Evolutionary conservation across 2,888 invertebrate species (phyloP), one percentile per base, ranked within the genome.

Genomic region (Erannis defoliaria): DNA sequence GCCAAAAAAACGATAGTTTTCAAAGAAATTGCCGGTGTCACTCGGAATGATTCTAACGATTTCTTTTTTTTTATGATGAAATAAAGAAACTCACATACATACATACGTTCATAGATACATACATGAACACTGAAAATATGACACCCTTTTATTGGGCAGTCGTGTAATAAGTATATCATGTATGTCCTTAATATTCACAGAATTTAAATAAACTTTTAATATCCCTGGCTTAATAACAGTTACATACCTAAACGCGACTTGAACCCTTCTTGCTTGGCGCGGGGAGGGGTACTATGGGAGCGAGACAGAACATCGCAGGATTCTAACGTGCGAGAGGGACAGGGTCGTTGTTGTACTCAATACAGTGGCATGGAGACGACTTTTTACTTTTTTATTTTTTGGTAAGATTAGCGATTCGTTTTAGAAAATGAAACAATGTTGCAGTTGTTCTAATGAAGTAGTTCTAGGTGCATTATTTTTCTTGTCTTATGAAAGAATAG

Each of bases 191-290:
- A 2, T 33, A 6, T 35, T 35, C 1, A 35, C 14, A 14, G 5
- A 21, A 0, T 8, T 14, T 18, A 9, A 14, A 31, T 16, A 29
- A 1, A 6, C 18, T 31, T 31, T 31, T 31, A 40, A 45, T 37
- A 42, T 19, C 37, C 21, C 46, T 46, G 35, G 35, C 12, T 55
- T 56, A 59, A 56, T 65, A 54, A 62, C 74, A 66, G 77, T 68
- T 80, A 84, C 86, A 77, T 85, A 86, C 84, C 59, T 61, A 67
- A 75, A 56, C 48, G 80, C 81, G 67, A 48, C 75, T 71, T 71
- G 78, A 85, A 84, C 85, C 87, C 87, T 86, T 84, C 80, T 73
- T 57, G 70, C 71, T 70, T 67, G 69, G 68, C 60, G 72, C 73
- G 76, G 71, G 67, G 58, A 74, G 70, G 67, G 70, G 33, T 74